Base-by-base conservation (phyloP, 2,888 invertebrate species). In the Euclidia mi region DNA sequence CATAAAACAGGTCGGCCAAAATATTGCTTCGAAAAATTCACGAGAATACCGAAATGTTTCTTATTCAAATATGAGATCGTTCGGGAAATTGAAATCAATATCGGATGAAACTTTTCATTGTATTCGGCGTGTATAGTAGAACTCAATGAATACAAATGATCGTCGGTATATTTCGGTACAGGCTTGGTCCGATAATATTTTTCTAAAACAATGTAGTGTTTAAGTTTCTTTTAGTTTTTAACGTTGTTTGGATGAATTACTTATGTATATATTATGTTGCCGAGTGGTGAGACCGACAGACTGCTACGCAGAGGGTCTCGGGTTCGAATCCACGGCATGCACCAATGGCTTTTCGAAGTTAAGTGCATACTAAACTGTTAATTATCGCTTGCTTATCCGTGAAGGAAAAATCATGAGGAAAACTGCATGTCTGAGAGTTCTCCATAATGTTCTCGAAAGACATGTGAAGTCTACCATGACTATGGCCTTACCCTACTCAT, bases 61-160 rank as follows among this genome's bases (percentile, higher is more conserved):
- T 58, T 71, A 71, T 66, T 55, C 64, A 63, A 55, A 51, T 49
- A 64, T 60, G 65, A 76, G 71, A 78, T 70, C 75, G 76, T 75
- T 67, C 58, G 71, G 67, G 66, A 81, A 84, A 85, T 82, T 81
- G 84, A 83, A 85, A 85, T 82, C 85, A 85, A 85, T 85, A 85
- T 80, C 73, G 72, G 71, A 81, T 81, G 61, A 71, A 79, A 85
- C 72, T 84, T 84, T 79, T 71, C 79, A 84, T 79, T 79, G 81
- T 80, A 73, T 76, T 69, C 71, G 35, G 67, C 76, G 55, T 60
- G 56, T 74, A 71, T 73, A 71, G 47, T 52, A 52, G 64, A 69
- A 73, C 67, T 65, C 65, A 61, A 63, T 64, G 79, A 81, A 81
- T 80, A 79, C 61, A 48, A 78, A 74, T 66, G 64, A 65, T 61